Percentiles rank a stretch among this genome's conserved stretches.
Conservation (phyloP, 2,888 invertebrate species). For the Drepanosiphum platanoidis region DNA sequence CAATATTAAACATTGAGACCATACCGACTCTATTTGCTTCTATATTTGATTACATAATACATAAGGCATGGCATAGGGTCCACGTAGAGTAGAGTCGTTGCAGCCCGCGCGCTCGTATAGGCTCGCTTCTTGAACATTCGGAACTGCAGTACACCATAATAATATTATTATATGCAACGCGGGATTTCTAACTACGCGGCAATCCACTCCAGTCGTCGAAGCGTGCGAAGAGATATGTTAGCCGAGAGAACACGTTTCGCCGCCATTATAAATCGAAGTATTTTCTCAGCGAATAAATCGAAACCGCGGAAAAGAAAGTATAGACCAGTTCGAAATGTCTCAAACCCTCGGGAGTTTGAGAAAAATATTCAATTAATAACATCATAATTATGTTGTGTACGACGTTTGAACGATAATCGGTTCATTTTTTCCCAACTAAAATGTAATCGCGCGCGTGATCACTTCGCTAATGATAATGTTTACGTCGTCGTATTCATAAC, state of each 20-base stretch:
- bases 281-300: neutral
- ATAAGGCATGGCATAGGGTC: conserved; percentile 1
- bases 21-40: conserved; percentile 50
- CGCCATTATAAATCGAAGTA: too few species aligned
- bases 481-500: too few species aligned
- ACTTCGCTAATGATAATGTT: too few species aligned
- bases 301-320: too few species aligned
- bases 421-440: too few species aligned
- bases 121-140: conserved; percentile 14
- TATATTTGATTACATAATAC: conserved; percentile 57
- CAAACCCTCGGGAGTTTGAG: too few species aligned
- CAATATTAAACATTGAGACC: conserved; percentile 56
- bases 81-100: neutral
- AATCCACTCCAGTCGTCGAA: neutral
- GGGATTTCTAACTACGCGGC: neutral
- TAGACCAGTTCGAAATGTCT: too few species aligned
- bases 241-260: too few species aligned
- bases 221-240: neutral
- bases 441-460: too few species aligned
- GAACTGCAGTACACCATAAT: neutral
- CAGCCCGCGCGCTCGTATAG: neutral
- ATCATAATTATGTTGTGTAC: too few species aligned
- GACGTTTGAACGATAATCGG: too few species aligned
- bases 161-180: neutral
- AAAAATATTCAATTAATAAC: too few species aligned